Evolutionary conservation across 2,888 invertebrate species (phyloP).

Genomic region (Pachymerium ferrugineum): DNA sequence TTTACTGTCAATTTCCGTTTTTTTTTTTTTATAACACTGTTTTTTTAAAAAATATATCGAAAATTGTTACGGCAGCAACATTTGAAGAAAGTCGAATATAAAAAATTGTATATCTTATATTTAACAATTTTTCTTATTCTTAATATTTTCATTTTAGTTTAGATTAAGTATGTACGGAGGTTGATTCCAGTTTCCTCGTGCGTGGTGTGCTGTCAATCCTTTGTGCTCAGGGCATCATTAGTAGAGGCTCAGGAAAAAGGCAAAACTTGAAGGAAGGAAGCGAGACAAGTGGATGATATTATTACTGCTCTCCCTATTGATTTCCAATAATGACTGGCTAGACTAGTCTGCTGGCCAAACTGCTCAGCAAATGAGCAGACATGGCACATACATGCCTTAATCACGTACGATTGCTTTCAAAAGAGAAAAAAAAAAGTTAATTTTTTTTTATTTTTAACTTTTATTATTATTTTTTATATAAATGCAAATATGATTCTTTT

Average conservation of each 20-base stretch:
- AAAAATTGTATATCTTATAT: no score
- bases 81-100: no score
- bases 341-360: slow-evolving; percentile 8
- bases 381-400: not conserved
- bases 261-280: slow-evolving; percentile 13
- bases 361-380: slow-evolving; percentile 3
- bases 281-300: slow-evolving; percentile 13
- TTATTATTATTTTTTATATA: slow-evolving; percentile 1
- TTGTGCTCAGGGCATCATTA: slow-evolving; percentile 13
- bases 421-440: not conserved
- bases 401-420: not conserved
- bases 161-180: slow-evolving; percentile 6
- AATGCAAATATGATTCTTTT: slow-evolving; percentile 29
- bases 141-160: slow-evolving; percentile 3
- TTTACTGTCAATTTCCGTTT: no score
- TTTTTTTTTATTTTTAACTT: slow-evolving; percentile 9
- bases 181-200: slow-evolving; percentile 13
- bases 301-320: slow-evolving; percentile 8
- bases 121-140: no score
- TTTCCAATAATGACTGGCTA: slow-evolving; percentile 13
- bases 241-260: slow-evolving; percentile 4
- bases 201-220: not conserved
- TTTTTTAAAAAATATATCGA: no score
- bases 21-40: no score
- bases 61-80: no score